Evolutionary conservation across 30 jellyfish, hydroid and myxozoan genomes (phyloP).

Genomic region (Aurelia aurita): DNA sequence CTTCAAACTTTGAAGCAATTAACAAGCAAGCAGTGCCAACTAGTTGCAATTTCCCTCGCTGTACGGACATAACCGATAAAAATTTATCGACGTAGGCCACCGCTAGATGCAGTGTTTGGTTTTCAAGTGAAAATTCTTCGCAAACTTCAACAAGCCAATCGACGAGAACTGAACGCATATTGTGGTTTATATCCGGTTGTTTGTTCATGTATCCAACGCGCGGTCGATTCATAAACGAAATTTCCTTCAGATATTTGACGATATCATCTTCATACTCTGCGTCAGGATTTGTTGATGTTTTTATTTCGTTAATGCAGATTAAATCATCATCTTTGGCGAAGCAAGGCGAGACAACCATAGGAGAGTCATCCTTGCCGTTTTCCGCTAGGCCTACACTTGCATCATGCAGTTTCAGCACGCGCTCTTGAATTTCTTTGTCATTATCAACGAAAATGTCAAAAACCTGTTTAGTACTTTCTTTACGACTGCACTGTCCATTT

Average conservation of each 20-base stretch:
- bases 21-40: slow-evolving; percentile 98
- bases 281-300: background rate
- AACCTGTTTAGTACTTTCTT: slow-evolving; percentile 6
- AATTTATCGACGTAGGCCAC: slow-evolving; percentile 93
- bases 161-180: slow-evolving; percentile 92
- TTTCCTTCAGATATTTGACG: slow-evolving; percentile 16
- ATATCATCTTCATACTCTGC: slow-evolving; percentile 71
- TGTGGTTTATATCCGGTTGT: slow-evolving; percentile 87
- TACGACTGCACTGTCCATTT: background rate
- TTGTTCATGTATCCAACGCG: slow-evolving; percentile 83
- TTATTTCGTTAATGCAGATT: background rate
- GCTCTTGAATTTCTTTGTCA: slow-evolving; percentile 17
- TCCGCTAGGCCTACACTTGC: background rate
- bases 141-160: slow-evolving; percentile 98
- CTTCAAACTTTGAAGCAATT: slow-evolving; percentile 97
- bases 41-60: slow-evolving; percentile 91
- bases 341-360: slow-evolving; percentile 62
- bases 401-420: slow-evolving; percentile 13
- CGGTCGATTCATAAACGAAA: slow-evolving; percentile 37
- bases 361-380: slow-evolving; percentile 8
- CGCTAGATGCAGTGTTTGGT: slow-evolving; percentile 88
- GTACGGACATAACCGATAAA: slow-evolving; percentile 94
- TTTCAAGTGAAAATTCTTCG: slow-evolving; percentile 85
- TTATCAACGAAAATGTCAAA: slow-evolving; percentile 44
- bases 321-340: slow-evolving; percentile 4